These are phyloP conservation scores for Volucella bombylans DNA, from an alignment of 2,888 invertebrate genomes.

Conservation along the genomic window DNA sequence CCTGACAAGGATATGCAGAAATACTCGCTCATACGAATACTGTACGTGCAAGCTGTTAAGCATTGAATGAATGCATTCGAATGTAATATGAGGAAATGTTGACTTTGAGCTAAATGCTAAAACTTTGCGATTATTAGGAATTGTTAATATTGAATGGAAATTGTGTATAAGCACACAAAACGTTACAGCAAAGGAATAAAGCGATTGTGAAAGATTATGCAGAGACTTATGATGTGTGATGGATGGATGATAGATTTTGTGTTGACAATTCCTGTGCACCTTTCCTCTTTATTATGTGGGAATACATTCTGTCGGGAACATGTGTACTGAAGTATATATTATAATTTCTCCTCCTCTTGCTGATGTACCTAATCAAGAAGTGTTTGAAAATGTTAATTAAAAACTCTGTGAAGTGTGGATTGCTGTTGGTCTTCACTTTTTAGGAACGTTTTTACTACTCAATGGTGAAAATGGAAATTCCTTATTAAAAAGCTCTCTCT, in stretches of 20 bases:
- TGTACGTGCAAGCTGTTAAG: slow-evolving; percentile 41
- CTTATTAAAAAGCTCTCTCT: slow-evolving; percentile 44
- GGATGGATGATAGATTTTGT: no score
- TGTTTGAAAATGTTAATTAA: slow-evolving; percentile 2
- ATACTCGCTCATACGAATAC: neutral
- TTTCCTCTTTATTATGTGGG: no score
- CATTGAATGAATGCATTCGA: slow-evolving; percentile 37
- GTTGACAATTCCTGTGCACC: no score
- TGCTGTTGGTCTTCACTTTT: slow-evolving; percentile 33
- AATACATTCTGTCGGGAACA: no score
- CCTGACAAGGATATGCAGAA: no score
- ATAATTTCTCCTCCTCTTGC: no score
- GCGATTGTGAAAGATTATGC: no score
- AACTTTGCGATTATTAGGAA: neutral
- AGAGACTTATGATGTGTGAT: no score
- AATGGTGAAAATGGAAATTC: slow-evolving; percentile 34
- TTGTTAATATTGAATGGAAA: no score
- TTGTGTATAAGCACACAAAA: no score
- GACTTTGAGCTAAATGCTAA: neutral
- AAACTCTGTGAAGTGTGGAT: neutral
- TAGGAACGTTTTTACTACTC: slow-evolving; percentile 11
- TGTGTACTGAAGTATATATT: no score
- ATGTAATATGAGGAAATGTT: neutral
- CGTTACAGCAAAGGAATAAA: no score
- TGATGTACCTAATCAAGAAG: slow-evolving; percentile 7